Evolutionary conservation across 2,797 vertebrate genomes (phyloP).

Genomic region (Triplophysa bombifrons): DNA sequence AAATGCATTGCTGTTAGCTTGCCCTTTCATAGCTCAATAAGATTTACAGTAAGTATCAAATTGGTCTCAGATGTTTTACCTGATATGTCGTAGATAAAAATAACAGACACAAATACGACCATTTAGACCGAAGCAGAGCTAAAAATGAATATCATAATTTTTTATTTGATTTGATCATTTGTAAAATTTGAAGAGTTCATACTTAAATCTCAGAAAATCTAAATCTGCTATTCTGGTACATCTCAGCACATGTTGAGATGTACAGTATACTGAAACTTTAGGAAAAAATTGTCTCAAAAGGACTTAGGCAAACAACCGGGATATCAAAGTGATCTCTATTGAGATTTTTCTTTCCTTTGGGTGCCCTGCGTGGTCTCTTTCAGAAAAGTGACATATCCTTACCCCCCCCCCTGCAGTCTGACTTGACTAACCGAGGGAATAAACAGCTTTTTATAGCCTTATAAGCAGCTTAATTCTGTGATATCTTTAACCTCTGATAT

Average conservation of each 20-base stretch:
- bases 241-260: no score
- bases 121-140: no score
- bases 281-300: background rate
- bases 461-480: conserved; percentile 44
- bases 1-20: background rate
- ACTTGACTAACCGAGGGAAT: conserved; percentile 25
- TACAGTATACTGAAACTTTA: background rate
- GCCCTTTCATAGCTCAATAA: background rate
- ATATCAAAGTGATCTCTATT: background rate
- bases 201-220: no score
- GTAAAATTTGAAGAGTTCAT: background rate
- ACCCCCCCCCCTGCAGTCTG: conserved; percentile 13
- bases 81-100: no score
- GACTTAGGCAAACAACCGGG: background rate
- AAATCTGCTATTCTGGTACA: no score
- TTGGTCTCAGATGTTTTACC: background rate
- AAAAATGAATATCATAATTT: no score
- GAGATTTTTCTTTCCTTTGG: background rate
- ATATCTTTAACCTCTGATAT: conserved; percentile 50
- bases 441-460: conserved; percentile 37
- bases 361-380: background rate
- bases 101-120: no score
- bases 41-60: no score
- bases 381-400: background rate
- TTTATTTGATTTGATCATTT: background rate